Base-by-base conservation (phyloP, 2,113 vertebrate species). In the Sturnus vulgaris region DNA sequence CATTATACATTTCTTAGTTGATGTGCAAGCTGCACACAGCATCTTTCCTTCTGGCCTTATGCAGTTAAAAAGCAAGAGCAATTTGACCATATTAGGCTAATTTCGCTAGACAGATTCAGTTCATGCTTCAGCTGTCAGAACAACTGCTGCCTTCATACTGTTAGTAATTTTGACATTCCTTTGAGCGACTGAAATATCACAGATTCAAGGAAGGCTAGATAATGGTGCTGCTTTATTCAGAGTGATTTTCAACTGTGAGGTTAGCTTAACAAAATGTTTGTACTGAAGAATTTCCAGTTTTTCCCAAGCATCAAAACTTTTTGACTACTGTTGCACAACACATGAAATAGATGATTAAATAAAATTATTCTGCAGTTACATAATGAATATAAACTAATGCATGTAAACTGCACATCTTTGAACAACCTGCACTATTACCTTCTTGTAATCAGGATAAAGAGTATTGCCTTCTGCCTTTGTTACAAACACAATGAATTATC, bases 71-170 rank as follows among this genome's bases (percentile, higher is more conserved):
- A 96, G 85, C 96, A 96, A 93, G 92, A 97, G 37, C 73, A 95
- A 94, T 96, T 97, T 96, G 77, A 92, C 95, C 95, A 93, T 96
- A 97, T 96, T 98, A 96, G 94, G 88, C 94, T 98, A 97, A 98
- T 98, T 97, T 97, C 59, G 16, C 88, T 70, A 73, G 97, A 98
- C 97, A 97, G 95, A 97, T 98, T 98, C 93, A 97, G 97, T 98
- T 98, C 97, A 97, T 97, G 96, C 93, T 97, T 97, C 97, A 97
- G 82, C 95, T 98, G 97, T 96, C 95, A 81, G 95, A 97, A 91
- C 91, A 94, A 95, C 91, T 95, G 87, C 94, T 97, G 94, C 82
- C 37, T 97, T 96, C 88, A 66, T 93, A 79, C 50, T 90, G 71
- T 96, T 97, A 97, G 93, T 88, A 88, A 96, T 96, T 97, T 95